A percentile compares a stretch with the other conserved stretches of the same genome.
Conservation (phyloP, 2,113 vertebrate species). For the Malurus cyaneus region DNA sequence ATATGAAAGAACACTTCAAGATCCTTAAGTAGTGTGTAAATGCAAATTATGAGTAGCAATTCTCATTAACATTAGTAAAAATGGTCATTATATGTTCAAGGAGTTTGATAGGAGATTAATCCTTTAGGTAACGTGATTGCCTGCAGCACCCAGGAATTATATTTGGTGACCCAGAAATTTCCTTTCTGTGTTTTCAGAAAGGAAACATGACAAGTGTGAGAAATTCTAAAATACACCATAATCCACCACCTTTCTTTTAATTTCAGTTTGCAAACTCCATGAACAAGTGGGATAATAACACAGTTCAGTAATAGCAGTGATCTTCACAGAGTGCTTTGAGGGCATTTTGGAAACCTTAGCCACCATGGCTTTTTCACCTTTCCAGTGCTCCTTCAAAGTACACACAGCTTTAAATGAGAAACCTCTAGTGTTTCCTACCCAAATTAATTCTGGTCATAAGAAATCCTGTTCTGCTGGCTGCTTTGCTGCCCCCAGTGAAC, state of each 20-base stretch:
- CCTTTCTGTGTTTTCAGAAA: not conserved
- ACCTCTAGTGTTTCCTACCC: not conserved
- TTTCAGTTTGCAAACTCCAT: not conserved
- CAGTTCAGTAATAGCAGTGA: not conserved
- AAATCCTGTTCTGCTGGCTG: not conserved
- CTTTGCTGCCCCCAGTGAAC: not conserved
- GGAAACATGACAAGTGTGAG: not conserved
- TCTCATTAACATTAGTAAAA: conserved; percentile 36
- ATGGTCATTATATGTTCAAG: not conserved
- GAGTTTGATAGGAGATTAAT: not conserved
- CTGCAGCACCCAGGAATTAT: not conserved
- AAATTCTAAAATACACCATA: not conserved
- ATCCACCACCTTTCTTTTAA: not conserved
- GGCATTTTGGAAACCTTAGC: not conserved
- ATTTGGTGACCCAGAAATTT: not conserved
- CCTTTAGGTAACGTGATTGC: not conserved
- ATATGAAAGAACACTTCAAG: conserved; percentile 46
- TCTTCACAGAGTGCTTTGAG: not conserved
- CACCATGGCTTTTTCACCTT: not conserved
- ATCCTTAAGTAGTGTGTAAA: conserved; percentile 51
- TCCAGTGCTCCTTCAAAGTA: not conserved
- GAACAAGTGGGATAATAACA: not conserved
- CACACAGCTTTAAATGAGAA: not conserved
- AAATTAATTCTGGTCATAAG: not conserved
- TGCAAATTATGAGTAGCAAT: conserved; percentile 37